A percentile compares a stretch with the other conserved stretches of the same genome.
Evolutionary conservation across 2,888 invertebrate species (phyloP).

Genomic region (Teinopalpus imperialis): DNA sequence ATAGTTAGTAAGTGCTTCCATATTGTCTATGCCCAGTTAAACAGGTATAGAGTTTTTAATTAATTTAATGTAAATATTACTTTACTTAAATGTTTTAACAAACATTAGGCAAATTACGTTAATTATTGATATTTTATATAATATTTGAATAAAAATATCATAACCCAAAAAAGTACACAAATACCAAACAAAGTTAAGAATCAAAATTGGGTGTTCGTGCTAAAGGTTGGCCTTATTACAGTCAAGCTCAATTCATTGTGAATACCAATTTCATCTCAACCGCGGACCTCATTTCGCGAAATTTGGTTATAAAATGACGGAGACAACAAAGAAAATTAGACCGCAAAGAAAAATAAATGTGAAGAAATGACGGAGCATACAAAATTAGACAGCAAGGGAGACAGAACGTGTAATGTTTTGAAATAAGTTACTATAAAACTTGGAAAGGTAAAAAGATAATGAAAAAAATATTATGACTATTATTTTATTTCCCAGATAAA

Average conservation of each 20-base stretch:
- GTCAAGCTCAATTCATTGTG: slow-evolving; percentile 65
- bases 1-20: no score
- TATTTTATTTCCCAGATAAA: not conserved
- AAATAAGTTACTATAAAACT: not conserved
- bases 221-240: slow-evolving; percentile 35
- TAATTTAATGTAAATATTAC: no score
- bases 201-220: slow-evolving; percentile 51
- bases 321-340: slow-evolving; percentile 79
- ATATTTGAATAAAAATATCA: no score
- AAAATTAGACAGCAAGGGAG: slow-evolving; percentile 58
- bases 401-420: not conserved
- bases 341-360: slow-evolving; percentile 79
- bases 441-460: not conserved
- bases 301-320: slow-evolving; percentile 78
- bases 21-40: no score
- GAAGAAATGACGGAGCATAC: slow-evolving; percentile 73
- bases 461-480: no score
- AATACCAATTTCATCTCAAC: slow-evolving; percentile 76
- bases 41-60: no score
- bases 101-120: no score
- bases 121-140: no score
- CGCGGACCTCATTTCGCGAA: slow-evolving; percentile 73
- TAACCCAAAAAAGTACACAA: no score
- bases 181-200: slow-evolving; percentile 59
- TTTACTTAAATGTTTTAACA: no score